A percentile compares a stretch with the other conserved stretches of the same genome.
Conservation (phyloP, 1,140 invertebrate genomes). For the Pteromalus puparum region DNA sequence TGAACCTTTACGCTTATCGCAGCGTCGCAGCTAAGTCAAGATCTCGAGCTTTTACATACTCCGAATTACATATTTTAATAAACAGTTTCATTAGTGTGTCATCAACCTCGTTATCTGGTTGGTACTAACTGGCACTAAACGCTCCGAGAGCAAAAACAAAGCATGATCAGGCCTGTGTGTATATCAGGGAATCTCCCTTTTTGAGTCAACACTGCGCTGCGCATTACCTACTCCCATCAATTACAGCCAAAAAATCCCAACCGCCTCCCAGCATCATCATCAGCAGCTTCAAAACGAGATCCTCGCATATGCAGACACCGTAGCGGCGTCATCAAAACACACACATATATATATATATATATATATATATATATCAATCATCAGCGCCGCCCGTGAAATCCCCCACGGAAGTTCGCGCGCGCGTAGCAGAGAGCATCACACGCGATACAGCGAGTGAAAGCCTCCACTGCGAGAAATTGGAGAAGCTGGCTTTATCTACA, state of each 20-base stretch:
- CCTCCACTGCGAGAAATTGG: constrained; percentile 8
- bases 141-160: neutral
- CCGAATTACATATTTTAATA: neutral
- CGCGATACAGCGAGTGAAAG: constrained; percentile 3
- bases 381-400: neutral
- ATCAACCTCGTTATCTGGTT: neutral
- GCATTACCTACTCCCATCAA: no score
- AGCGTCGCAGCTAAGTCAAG: no score
- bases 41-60: no score
- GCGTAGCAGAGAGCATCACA: neutral
- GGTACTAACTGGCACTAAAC: neutral
- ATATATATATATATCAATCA: no score
- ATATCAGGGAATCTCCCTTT: no score
- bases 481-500: constrained; percentile 28
- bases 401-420: neutral
- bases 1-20: no score
- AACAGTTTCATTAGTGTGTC: neutral
- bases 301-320: neutral
- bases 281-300: neutral
- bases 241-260: neutral
- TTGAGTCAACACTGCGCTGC: no score
- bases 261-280: neutral
- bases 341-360: no score
- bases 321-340: neutral
- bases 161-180: neutral